Evolutionary conservation across 1,140 invertebrate genomes (phyloP).

Genomic region (Scaptomyza graminum): DNA sequence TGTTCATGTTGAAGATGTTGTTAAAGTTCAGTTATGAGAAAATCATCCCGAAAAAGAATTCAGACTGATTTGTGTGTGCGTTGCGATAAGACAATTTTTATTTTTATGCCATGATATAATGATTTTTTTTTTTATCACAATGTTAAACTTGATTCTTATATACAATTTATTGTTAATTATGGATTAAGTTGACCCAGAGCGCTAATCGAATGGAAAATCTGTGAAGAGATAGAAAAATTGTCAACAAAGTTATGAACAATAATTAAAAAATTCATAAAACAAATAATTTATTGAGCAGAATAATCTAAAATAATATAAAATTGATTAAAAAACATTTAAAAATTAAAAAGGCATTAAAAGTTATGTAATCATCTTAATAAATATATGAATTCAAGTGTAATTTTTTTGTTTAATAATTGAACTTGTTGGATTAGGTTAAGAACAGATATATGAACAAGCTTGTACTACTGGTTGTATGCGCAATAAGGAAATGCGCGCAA

Average conservation of each 20-base stretch:
- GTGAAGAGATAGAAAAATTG: no score
- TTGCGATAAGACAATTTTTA: constrained; percentile 66
- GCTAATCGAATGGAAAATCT: neutral
- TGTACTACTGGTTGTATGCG: constrained; percentile 63
- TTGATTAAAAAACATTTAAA: no score
- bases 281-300: no score
- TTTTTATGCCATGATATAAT: constrained; percentile 75
- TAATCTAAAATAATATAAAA: no score
- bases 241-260: no score
- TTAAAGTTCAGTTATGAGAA: constrained; percentile 76
- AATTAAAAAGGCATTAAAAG: no score
- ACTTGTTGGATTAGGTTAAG: constrained; percentile 2
- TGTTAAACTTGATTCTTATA: constrained; percentile 54
- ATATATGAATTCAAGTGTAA: neutral
- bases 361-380: no score
- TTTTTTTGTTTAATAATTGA: constrained; percentile 2
- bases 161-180: constrained; percentile 34
- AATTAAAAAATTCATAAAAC: no score
- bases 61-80: constrained; percentile 50
- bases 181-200: constrained; percentile 9
- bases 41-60: constrained; percentile 49
- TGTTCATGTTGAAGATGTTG: constrained; percentile 76
- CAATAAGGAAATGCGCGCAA: constrained; percentile 64
- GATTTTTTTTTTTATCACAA: constrained; percentile 1
- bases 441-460: neutral